Evolutionary conservation across 2,113 vertebrate genomes (phyloP).

Genomic region (Urocolius indicus): DNA sequence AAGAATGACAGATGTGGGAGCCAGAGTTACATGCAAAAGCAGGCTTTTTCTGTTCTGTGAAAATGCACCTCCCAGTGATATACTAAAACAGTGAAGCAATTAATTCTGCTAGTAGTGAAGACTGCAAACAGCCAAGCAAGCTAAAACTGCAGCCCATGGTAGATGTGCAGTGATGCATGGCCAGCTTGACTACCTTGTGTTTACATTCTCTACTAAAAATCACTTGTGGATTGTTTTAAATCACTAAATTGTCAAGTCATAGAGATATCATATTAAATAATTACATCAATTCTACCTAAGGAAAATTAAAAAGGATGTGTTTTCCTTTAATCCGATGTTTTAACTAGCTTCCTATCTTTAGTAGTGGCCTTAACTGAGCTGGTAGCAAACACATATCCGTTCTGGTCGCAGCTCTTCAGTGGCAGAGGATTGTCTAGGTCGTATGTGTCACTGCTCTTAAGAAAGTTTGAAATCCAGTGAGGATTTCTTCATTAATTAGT

Average conservation of each 20-base stretch:
- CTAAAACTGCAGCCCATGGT: neutral
- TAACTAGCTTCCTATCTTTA: neutral
- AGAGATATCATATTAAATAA: neutral
- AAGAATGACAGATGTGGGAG: neutral
- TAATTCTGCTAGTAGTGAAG: neutral
- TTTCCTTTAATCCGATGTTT: slow-evolving; percentile 33
- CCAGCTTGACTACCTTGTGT: neutral
- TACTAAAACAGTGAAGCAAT: neutral
- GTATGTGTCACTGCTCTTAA: neutral
- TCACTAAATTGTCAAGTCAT: slow-evolving; percentile 3
- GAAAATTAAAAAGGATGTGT: neutral
- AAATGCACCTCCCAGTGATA: neutral
- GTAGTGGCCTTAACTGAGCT: neutral
- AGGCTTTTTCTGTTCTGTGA: neutral
- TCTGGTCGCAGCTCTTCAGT: neutral
- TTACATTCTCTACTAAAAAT: neutral
- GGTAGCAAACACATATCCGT: neutral
- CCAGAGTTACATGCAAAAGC: neutral
- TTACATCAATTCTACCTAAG: neutral
- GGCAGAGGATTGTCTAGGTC: neutral
- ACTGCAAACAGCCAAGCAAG: neutral
- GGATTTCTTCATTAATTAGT: neutral
- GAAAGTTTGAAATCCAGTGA: neutral
- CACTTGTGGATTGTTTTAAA: neutral
- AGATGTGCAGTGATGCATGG: neutral